Conservation (phyloP, 1,140 invertebrate genomes). For the Calycopis cecrops region DNA sequence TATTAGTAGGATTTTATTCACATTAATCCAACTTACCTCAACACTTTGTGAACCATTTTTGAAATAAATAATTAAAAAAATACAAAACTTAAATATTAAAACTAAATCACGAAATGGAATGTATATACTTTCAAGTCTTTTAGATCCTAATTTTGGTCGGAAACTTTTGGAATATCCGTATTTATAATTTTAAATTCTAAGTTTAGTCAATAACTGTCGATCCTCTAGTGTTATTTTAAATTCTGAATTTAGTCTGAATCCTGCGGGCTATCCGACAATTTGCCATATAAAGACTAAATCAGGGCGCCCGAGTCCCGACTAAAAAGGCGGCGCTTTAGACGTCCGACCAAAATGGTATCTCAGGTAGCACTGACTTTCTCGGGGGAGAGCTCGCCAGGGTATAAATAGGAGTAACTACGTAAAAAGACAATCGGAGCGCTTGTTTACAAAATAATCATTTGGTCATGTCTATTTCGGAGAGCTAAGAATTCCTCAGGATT, state of each 20-base stretch:
- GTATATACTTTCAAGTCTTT: background rate
- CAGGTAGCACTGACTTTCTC: slow-evolving; percentile 7
- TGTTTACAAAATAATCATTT: slow-evolving; percentile 4
- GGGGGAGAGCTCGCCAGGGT: slow-evolving; percentile 7
- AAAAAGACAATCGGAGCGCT: slow-evolving; percentile 10
- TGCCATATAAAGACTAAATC: background rate
- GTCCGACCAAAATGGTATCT: background rate
- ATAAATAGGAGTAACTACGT: slow-evolving; percentile 8
- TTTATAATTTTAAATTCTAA: background rate
- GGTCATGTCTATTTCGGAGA: background rate
- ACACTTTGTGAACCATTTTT: slow-evolving; percentile 9
- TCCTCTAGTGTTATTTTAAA: background rate
- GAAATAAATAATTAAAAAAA: background rate
- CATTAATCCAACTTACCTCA: slow-evolving; percentile 6
- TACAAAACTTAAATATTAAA: background rate
- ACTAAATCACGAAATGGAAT: slow-evolving; percentile 6
- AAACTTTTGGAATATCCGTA: background rate
- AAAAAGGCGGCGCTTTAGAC: background rate
- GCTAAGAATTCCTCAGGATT: background rate
- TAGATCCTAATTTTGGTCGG: background rate
- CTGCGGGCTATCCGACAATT: background rate
- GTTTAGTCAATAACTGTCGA: background rate
- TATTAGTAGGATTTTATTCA: too few relatives aligned
- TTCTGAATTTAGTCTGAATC: background rate
- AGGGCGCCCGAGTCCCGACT: background rate